Conservation (phyloP, 2,888 invertebrate genomes). For the Nomada ruficornis region DNA sequence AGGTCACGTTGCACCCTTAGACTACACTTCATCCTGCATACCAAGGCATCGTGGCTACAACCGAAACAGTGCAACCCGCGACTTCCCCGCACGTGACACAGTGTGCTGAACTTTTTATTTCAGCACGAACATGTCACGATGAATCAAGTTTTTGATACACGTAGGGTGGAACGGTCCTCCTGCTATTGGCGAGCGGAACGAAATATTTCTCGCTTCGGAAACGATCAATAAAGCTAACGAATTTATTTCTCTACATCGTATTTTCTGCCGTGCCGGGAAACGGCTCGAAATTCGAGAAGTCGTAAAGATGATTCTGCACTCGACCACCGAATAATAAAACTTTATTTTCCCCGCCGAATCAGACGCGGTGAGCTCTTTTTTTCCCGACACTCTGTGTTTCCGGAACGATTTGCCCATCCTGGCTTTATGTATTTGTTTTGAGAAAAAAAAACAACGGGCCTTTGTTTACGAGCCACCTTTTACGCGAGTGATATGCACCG, state of each 20-base stretch:
- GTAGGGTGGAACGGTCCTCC: not conserved
- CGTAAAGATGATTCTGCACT: conserved; percentile 1
- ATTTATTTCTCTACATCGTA: not conserved
- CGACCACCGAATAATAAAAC: not conserved
- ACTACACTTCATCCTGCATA: conserved; percentile 61
- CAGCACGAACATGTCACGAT: conserved; percentile 13
- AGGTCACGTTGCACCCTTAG: conserved; percentile 69
- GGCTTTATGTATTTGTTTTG: not conserved
- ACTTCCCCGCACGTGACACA: conserved; percentile 14
- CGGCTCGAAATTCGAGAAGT: not conserved
- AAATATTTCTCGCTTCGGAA: conserved; percentile 10
- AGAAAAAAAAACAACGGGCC: not conserved
- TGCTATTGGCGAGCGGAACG: not conserved
- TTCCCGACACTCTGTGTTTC: not conserved
- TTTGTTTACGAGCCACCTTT: conserved; percentile 25
- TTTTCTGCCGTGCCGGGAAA: not conserved
- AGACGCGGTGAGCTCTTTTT: not conserved
- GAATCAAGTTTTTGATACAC: conserved; percentile 28
- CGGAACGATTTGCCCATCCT: not conserved
- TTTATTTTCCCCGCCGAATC: not conserved
- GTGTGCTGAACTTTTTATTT: conserved; percentile 32
- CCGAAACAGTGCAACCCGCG: conserved; percentile 6
- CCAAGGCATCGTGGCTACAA: conserved; percentile 48
- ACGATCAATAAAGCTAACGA: conserved; percentile 4
- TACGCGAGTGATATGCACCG: not conserved